These are phyloP conservation scores for Syrphus vitripennis DNA, from an alignment of 2,888 invertebrate genomes.

Conservation along the genomic window DNA sequence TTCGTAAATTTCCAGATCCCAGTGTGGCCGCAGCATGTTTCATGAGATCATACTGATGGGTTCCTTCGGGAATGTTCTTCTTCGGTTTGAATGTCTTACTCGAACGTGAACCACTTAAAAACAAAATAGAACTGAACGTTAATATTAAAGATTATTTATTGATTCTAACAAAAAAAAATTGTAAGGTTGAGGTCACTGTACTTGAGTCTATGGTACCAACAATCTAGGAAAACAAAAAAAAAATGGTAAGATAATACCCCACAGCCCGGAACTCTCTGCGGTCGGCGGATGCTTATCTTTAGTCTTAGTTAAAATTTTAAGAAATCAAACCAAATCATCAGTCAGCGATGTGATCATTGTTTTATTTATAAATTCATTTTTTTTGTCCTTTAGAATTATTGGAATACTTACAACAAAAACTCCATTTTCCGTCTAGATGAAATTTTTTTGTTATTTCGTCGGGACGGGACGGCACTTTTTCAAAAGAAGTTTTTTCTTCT, in stretches of 20 bases:
- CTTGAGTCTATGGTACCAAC: background rate
- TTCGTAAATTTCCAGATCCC: constrained; percentile 97
- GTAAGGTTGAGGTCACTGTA: constrained; percentile 12
- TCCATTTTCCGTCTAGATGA: constrained; percentile 76
- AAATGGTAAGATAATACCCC: background rate
- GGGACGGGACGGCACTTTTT: constrained; percentile 44
- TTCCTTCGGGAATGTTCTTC: constrained; percentile 99
- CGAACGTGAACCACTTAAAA: constrained; percentile 85
- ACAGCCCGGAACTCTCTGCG: background rate
- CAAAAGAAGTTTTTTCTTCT: constrained; percentile 36
- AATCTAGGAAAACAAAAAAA: background rate
- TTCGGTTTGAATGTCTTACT: constrained; percentile 99
- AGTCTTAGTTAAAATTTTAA: background rate
- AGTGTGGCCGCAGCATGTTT: constrained; percentile 99
- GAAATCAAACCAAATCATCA: background rate
- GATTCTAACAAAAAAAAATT: background rate
- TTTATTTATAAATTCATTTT: constrained; percentile 7
- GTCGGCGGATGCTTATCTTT: background rate
- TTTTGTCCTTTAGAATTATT: constrained; percentile 72
- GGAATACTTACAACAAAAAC: constrained; percentile 80
- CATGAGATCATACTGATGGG: constrained; percentile 99
- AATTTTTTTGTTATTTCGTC: constrained; percentile 43
- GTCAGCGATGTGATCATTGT: background rate
- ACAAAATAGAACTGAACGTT: background rate
- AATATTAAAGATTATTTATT: background rate